These are phyloP conservation scores for Paracanthobrama guichenoti DNA, from an alignment of 2,113 vertebrate species.

Conservation along the genomic window DNA sequence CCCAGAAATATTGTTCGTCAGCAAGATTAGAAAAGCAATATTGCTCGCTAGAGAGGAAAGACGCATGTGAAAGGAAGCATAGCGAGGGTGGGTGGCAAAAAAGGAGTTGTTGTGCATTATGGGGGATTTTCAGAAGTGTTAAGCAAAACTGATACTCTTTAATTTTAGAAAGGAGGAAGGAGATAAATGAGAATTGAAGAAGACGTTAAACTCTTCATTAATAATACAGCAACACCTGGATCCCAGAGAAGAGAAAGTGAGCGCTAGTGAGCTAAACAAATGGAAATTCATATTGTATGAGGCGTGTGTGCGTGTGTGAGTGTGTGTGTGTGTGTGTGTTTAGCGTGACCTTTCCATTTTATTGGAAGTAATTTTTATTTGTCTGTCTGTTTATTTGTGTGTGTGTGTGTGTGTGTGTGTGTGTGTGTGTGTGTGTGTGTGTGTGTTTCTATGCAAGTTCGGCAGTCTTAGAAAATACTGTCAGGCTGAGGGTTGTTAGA, in stretches of 20 bases:
- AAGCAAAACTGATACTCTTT: constrained; percentile 38
- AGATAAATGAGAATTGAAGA: constrained; percentile 46
- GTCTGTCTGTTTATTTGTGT: neutral
- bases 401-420: neutral
- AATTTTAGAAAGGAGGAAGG: neutral
- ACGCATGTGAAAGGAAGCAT: constrained; percentile 17
- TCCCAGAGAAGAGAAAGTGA: constrained; percentile 28
- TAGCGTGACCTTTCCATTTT: constrained; percentile 70
- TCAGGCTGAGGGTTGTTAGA: neutral
- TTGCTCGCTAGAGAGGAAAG: constrained; percentile 57
- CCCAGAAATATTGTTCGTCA: constrained; percentile 75
- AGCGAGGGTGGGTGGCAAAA: constrained; percentile 4
- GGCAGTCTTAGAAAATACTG: constrained; percentile 20
- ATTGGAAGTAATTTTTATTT: constrained; percentile 57
- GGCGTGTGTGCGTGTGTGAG: constrained; percentile 22
- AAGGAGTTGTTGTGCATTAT: neutral
- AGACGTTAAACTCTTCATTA: constrained; percentile 57
- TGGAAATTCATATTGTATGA: constrained; percentile 72
- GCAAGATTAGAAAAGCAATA: constrained; percentile 80
- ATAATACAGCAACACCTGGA: constrained; percentile 68
- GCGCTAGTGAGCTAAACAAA: constrained; percentile 62
- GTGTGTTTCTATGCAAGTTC: neutral
- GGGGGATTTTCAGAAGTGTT: constrained; percentile 40
- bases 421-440: neutral
- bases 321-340: constrained; percentile 11